Evolutionary conservation across 92 coral and sea anemone species (phyloP).

Genomic region (Palythoa grandis): DNA sequence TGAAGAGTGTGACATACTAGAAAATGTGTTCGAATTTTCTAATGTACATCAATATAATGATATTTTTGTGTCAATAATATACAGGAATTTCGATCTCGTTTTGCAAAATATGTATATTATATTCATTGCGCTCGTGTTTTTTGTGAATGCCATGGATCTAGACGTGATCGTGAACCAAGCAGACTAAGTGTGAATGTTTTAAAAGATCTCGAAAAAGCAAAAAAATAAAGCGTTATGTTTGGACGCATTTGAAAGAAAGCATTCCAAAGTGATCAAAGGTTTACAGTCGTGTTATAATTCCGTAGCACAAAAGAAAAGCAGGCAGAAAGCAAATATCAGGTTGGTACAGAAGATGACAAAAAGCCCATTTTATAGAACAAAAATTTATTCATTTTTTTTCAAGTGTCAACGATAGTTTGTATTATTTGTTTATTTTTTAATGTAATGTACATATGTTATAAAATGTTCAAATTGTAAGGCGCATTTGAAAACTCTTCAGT

Average conservation of each 20-base stretch:
- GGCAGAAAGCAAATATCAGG: constrained; percentile 13
- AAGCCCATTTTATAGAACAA: constrained; percentile 7
- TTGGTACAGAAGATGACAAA: constrained; percentile 1
- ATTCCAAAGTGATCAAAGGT: constrained; percentile 1
- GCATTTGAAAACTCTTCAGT: too few relatives aligned
- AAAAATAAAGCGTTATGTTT: neutral
- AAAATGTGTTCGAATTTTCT: constrained; percentile 30
- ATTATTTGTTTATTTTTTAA: too few relatives aligned
- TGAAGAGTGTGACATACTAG: too few relatives aligned
- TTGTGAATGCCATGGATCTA: constrained; percentile 40
- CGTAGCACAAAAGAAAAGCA: neutral
- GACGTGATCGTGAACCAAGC: constrained; percentile 34
- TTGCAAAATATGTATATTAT: constrained; percentile 13
- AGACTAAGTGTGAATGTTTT: constrained; percentile 4
- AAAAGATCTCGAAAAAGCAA: neutral
- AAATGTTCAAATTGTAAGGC: too few relatives aligned
- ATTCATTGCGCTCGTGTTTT: constrained; percentile 13
- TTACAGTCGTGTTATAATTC: constrained; percentile 11
- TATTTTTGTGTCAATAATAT: constrained; percentile 27
- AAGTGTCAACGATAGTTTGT: too few relatives aligned
- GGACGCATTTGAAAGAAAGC: neutral
- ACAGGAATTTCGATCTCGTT: constrained; percentile 41
- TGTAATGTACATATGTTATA: too few relatives aligned
- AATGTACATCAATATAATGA: constrained; percentile 32
- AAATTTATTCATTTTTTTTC: too few relatives aligned